Conservation (phyloP, 2,797 vertebrate species). For the Pseudochirops cupreus region DNA sequence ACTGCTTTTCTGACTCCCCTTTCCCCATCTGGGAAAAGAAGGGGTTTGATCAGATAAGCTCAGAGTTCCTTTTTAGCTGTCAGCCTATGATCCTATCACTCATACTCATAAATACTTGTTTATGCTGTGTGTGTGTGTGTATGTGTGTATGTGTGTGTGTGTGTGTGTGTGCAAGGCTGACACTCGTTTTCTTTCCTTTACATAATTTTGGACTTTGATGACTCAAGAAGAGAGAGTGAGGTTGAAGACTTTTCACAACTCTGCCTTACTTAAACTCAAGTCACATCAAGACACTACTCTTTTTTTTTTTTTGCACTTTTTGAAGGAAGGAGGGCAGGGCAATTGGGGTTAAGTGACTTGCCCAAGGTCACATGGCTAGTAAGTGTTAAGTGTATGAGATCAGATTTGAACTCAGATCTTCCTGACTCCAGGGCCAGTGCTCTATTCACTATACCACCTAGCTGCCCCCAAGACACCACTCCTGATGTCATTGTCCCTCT, state of each 20-base stretch:
- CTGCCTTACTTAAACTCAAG: not conserved
- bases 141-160: too few species aligned
- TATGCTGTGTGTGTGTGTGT: not conserved
- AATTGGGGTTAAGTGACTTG: too few species aligned
- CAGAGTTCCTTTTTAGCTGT: not conserved
- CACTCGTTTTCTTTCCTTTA: not conserved
- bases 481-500: not conserved
- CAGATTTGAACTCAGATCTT: too few species aligned
- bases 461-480: not conserved
- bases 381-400: too few species aligned
- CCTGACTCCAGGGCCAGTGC: too few species aligned
- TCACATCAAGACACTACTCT: not conserved
- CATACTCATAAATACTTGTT: not conserved
- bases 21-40: not conserved
- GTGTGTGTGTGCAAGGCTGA: not conserved
- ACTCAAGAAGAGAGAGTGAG: not conserved
- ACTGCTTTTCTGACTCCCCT: not conserved
- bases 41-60: not conserved
- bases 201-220: not conserved
- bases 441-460: too few species aligned
- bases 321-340: too few species aligned
- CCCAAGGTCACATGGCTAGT: too few species aligned
- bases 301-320: not conserved
- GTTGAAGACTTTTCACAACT: not conserved
- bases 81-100: not conserved